phyloP scores from a whole-genome alignment of 2,113 vertebrate genomes.

The Laticauda colubrina region DNA sequence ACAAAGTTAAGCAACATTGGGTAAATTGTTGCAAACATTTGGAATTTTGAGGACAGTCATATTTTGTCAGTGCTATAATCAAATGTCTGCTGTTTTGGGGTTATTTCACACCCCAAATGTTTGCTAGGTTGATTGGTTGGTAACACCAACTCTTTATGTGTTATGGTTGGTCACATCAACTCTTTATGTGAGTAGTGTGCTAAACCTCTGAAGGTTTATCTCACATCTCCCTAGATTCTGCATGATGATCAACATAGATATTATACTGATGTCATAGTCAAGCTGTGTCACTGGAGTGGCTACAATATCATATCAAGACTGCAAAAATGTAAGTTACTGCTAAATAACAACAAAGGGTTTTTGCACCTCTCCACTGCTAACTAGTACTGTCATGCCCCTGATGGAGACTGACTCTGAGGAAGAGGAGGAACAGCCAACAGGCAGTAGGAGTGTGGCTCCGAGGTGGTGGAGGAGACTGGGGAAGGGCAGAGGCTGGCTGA shows the following conservation, averaged over 20 bases:
- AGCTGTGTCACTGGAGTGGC: neutral
- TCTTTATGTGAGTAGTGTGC: neutral
- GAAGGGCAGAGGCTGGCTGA: too few relatives aligned
- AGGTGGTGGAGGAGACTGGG: too few relatives aligned
- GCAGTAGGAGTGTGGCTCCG: too few relatives aligned
- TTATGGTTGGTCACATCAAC: neutral
- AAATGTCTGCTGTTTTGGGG: neutral
- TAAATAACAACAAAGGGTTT: neutral
- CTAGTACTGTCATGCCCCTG: neutral
- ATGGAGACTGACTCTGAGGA: too few relatives aligned
- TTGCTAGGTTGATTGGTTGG: neutral
- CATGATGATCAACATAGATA: neutral
- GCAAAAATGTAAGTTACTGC: neutral
- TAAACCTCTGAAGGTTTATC: neutral
- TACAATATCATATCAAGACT: neutral
- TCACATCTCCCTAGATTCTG: neutral
- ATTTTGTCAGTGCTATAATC: neutral
- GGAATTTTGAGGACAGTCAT: neutral
- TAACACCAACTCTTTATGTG: neutral
- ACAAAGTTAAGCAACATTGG: neutral
- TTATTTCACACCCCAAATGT: neutral
- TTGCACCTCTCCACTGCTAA: neutral
- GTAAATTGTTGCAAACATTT: neutral
- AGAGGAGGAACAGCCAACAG: too few relatives aligned
- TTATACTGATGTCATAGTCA: neutral